Evolutionary conservation across 2,113 vertebrate genomes (phyloP), one percentile per base, ranked within the genome.

Genomic region (Calypte anna): DNA sequence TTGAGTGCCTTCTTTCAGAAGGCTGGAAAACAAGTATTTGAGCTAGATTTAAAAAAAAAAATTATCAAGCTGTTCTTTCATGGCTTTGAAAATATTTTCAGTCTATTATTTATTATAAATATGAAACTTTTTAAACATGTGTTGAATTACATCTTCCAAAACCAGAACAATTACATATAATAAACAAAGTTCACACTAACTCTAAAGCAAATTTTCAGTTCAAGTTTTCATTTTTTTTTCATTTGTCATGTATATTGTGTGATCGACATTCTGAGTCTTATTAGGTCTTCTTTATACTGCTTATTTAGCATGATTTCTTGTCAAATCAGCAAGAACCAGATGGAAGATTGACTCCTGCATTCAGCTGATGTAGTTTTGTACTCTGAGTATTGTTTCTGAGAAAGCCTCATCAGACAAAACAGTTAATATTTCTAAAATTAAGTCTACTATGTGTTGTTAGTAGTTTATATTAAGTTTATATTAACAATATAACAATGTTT

Each of bases 231-330:
- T 38, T 79, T 75, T 82, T 89, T 28, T 91, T 88, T 93, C 77
- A 63, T 74, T 93, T 82, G 27, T 92, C 67, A 73, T 66, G 76
- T 51, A 88, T 82, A 93, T 25, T 55, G 43, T 50, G 30, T 78
- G 68, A 94, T 79, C 84, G 76, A 84, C 66, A 80, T 90, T 95
- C 77, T 84, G 82, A 75, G 46, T 70, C 72, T 73, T 13, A 82
- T n/a, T 68, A 11, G 22, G 57, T 85, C 53, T 80, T 88, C 53
- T 76, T 86, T 79, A 69, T 43, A 16, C 7, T 17, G 51, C 54
- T 55, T 78, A 72, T 81, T 95, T 90, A 91, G 78, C 78, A 78
- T 63, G 85, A 79, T 83, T 93, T 91, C 43, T 53, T 81, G 64
- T 58, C 73, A 85, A 86, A 86, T 91, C 80, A 93, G 91, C 64